Evolutionary conservation across 2,888 invertebrate genomes (phyloP).

Genomic region (Plebejus argus): DNA sequence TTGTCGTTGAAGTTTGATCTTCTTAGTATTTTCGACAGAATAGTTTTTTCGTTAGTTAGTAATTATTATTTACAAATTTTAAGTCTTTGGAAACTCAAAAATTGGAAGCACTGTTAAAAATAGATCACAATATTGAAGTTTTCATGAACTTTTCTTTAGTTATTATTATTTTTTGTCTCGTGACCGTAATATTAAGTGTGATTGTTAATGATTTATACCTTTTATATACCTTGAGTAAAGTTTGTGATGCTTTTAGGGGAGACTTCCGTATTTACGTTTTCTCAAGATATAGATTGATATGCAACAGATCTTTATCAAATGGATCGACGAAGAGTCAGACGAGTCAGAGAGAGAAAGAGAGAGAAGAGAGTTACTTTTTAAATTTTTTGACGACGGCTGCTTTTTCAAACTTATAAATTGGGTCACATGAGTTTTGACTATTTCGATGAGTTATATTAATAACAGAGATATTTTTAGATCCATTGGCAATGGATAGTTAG

Average conservation of each 20-base stretch:
- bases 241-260: background rate
- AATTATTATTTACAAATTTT: too few species aligned
- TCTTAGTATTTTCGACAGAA: too few species aligned
- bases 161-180: background rate
- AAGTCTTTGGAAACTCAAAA: too few species aligned
- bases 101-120: too few species aligned
- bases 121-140: too few species aligned
- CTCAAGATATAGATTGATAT: background rate
- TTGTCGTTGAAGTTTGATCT: background rate
- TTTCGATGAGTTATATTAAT: background rate
- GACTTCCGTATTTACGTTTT: background rate
- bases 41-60: too few species aligned
- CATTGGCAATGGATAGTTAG: background rate
- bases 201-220: too few species aligned
- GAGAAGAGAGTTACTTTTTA: background rate
- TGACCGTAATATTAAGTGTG: background rate
- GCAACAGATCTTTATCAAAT: background rate
- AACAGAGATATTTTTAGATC: background rate
- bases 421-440: background rate
- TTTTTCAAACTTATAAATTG: background rate
- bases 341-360: too few species aligned
- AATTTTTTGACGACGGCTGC: background rate
- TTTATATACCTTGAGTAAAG: background rate
- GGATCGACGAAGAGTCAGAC: background rate
- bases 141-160: background rate